Evolutionary conservation across 2,888 invertebrate genomes (phyloP).

Genomic region (Phasia obesa): DNA sequence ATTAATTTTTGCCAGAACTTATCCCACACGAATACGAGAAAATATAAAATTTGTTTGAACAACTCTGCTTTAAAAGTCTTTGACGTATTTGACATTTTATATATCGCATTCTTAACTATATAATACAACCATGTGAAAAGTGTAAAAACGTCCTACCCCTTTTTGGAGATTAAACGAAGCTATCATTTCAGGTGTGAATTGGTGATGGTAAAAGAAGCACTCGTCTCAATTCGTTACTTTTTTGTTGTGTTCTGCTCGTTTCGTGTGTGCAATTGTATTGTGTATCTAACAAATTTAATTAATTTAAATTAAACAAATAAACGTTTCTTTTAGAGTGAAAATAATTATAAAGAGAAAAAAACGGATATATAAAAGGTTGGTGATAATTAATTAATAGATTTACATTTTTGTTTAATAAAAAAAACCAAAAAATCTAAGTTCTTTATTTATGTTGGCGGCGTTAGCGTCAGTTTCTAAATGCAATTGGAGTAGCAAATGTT

Average conservation of each 20-base stretch:
- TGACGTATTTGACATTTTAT: constrained; percentile 18
- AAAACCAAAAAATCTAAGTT: background rate
- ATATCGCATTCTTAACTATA: background rate
- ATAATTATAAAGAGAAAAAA: background rate
- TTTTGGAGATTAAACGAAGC: constrained; percentile 19
- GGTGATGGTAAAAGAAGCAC: constrained; percentile 36
- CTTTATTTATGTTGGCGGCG: constrained; percentile 36
- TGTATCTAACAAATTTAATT: constrained; percentile 61
- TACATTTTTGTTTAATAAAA: no score
- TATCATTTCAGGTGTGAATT: constrained; percentile 42
- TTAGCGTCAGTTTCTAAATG: constrained; percentile 37
- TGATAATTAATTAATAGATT: constrained; percentile 15
- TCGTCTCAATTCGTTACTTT: constrained; percentile 68
- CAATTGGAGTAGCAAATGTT: constrained; percentile 62
- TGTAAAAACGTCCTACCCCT: constrained; percentile 47
- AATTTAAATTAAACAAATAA: constrained; percentile 56
- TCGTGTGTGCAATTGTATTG: constrained; percentile 65
- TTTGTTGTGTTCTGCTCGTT: constrained; percentile 69
- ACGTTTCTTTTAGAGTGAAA: constrained; percentile 22
- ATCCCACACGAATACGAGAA: constrained; percentile 54
- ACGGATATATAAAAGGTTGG: constrained; percentile 63
- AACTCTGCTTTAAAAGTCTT: constrained; percentile 22
- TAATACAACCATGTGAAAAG: background rate
- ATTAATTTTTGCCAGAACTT: constrained; percentile 31
- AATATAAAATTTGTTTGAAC: constrained; percentile 34